Percentiles rank a stretch among this genome's conserved stretches.
Evolutionary conservation across 2,888 invertebrate genomes (phyloP).

Genomic region (Mythimna albipuncta): DNA sequence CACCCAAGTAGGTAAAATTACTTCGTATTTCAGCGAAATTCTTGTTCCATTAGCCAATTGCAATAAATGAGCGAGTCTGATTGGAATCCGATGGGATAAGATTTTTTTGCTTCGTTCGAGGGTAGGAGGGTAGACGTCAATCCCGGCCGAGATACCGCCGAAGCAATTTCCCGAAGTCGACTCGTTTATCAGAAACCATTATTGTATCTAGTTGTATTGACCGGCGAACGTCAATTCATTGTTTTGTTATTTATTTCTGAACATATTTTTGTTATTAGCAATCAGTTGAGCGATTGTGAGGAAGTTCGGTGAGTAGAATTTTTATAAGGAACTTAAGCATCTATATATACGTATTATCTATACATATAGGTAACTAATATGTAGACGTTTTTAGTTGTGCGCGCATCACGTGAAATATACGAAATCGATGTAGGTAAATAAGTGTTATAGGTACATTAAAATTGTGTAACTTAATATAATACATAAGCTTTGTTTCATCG

Average conservation of each 20-base stretch:
- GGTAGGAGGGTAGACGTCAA: conserved; percentile 73
- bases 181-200: conserved; percentile 79
- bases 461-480: no score
- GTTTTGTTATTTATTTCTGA: conserved; percentile 60
- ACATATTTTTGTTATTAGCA: conserved; percentile 29
- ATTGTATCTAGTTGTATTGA: conserved; percentile 73
- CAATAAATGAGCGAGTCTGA: conserved; percentile 84
- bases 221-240: conserved; percentile 57
- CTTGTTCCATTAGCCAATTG: conserved; percentile 82
- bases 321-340: not conserved
- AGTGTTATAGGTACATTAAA: no score
- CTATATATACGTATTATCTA: no score
- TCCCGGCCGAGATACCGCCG: conserved; percentile 73
- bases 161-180: conserved; percentile 77
- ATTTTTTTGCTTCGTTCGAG: conserved; percentile 76
- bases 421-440: no score
- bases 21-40: conserved; percentile 76
- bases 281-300: conserved; percentile 13
- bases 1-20: conserved; percentile 68
- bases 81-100: conserved; percentile 82
- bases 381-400: no score
- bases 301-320: conserved; percentile 1
- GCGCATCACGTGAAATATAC: no score
- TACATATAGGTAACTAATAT: no score
- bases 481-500: no score